Evolutionary conservation across 1,140 invertebrate genomes (phyloP), one percentile per base, ranked within the genome.

Genomic region (Apis dorsata): DNA sequence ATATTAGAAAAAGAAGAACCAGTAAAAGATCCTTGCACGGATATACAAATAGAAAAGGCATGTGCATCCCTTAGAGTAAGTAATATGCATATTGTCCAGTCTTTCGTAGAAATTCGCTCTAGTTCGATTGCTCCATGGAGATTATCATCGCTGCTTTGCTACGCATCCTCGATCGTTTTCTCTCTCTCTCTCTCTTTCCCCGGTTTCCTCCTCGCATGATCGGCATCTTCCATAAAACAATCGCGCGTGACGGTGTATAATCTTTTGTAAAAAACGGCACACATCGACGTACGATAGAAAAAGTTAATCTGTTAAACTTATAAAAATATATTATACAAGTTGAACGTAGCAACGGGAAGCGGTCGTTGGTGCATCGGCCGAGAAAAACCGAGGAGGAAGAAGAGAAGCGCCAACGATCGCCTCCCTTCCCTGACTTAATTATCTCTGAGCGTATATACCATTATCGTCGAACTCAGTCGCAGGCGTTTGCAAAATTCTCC

Each of bases 281-380:
- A 28, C 71, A 55, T 63, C 53, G 65, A 59, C 49, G 65, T 24
- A 59, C 62, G 79, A 66, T 81, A 81, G 71, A 80, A 84, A 69
- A 81, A 66, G 69, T 60, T 44, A 44, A 69, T 85, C 55, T 57
- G n/a, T 75, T 85, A 53, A 69, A 85, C 74, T 85, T 87, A 87
- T 63, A 88, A 87, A 88, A 88, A 88, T 88, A 88, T 86, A 86
- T 86, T 86, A 57, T 88, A 86, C 82, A 88, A 80, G 62, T 72
- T 59, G 49, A 85, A 82, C 53, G 71, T 53, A 15, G 60, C 28
- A 3, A n/a, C 11, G 21, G 57, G 79, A 55, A 5, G 5, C 79
- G 79, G 44, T 53, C 17, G 21, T 62, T 11, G 21, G 24, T 2
- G 24, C 55, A 7, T 13, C 28, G 17, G 17, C 12, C 34, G 34